A percentile compares a stretch with the other conserved stretches of the same genome.
Conservation (phyloP, 2,113 vertebrate species). For the Ifrita kowaldi region DNA sequence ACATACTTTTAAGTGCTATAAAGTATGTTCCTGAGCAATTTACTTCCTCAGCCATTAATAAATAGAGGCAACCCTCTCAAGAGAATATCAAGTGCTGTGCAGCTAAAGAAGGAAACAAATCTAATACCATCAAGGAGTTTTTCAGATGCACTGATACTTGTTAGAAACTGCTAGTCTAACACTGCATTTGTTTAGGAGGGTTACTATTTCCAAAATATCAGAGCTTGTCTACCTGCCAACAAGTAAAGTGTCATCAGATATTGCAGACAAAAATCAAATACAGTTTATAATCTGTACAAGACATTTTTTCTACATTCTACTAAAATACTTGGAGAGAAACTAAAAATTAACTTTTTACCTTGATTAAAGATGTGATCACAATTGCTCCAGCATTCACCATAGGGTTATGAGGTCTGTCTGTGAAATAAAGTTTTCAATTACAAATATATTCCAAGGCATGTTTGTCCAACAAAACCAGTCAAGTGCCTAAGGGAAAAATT, state of each 20-base stretch:
- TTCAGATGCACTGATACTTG: neutral
- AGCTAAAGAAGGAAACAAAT: neutral
- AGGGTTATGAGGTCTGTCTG: slow-evolving; percentile 98
- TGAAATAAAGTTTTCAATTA: slow-evolving; percentile 36
- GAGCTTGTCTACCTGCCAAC: neutral
- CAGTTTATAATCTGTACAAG: neutral
- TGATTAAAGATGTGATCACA: slow-evolving; percentile 96
- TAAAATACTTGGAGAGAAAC: slow-evolving; percentile 32
- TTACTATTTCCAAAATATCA: neutral
- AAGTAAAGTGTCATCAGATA: neutral
- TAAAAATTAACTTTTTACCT: slow-evolving; percentile 81
- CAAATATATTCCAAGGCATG: neutral
- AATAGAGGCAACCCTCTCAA: neutral
- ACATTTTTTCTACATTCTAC: neutral
- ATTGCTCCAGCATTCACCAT: slow-evolving; percentile 99
- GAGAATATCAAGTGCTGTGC: neutral
- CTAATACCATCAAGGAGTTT: neutral
- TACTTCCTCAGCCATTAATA: neutral
- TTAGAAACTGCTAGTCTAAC: neutral
- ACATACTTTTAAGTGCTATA: neutral
- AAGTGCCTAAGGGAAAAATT: neutral
- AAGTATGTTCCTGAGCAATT: neutral
- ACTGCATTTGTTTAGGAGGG: neutral
- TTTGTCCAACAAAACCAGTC: neutral
- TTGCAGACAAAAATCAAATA: neutral